Percentiles rank a stretch among this genome's conserved stretches.
Evolutionary conservation across 2,113 vertebrate species (phyloP).

Genomic region (Thunnus thynnus): DNA sequence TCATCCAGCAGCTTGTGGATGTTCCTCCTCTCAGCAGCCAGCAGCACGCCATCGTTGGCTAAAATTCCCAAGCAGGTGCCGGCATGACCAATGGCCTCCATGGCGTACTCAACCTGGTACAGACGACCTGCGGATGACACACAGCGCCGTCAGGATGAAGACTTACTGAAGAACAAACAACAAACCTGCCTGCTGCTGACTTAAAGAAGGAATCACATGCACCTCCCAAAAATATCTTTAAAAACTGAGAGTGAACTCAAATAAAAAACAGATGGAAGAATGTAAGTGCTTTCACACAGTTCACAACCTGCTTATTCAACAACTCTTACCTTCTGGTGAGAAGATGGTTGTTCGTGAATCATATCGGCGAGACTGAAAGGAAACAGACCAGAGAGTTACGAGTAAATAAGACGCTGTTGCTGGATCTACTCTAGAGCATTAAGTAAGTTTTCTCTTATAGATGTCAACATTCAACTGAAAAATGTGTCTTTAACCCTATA

Average conservation of each 20-base stretch:
- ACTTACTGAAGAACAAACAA: too few species aligned
- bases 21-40: conserved; percentile 97
- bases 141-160: too few species aligned
- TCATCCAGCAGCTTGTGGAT: conserved; percentile 99
- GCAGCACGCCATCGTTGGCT: conserved; percentile 93
- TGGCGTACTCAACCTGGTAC: conserved; percentile 98
- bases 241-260: neutral
- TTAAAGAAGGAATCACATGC: too few species aligned
- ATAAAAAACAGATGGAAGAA: neutral
- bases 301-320: too few species aligned
- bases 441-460: neutral
- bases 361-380: conserved; percentile 95
- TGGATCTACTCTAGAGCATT: too few species aligned
- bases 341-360: conserved; percentile 99
- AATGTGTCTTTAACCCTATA: too few species aligned
- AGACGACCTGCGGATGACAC: conserved; percentile 87
- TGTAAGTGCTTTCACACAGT: too few species aligned
- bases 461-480: neutral
- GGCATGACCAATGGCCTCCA: conserved; percentile 98
- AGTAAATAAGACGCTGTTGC: too few species aligned
- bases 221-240: too few species aligned
- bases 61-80: conserved; percentile 97
- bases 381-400: neutral
- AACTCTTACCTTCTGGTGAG: conserved; percentile 93
- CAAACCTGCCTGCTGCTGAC: too few species aligned